Conservation (phyloP, 2,797 vertebrate genomes). For the Atherinosoma microstoma region DNA sequence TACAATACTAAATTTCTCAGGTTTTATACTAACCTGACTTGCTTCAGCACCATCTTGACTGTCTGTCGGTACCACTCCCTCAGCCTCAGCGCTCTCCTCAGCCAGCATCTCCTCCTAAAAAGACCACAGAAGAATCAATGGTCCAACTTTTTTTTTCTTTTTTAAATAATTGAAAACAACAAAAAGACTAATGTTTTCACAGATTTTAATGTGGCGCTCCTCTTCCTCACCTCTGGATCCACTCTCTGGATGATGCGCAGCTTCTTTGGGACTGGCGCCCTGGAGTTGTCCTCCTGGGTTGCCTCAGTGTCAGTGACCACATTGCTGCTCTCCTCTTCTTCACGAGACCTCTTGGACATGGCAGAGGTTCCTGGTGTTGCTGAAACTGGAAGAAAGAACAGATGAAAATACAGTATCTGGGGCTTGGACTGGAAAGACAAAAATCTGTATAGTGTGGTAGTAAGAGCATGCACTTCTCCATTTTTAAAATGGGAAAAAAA, state of each 20-base stretch:
- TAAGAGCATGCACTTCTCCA: not conserved
- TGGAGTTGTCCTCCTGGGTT: constrained; percentile 87
- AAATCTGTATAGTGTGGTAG: not conserved
- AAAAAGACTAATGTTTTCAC: not conserved
- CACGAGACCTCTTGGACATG: constrained; percentile 92
- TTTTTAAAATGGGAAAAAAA: not conserved
- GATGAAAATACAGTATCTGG: not conserved
- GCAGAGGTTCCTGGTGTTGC: constrained; percentile 90
- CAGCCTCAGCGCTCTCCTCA: constrained; percentile 91
- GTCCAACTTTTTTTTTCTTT: not conserved
- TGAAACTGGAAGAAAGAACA: constrained; percentile 83
- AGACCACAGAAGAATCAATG: constrained; percentile 2
- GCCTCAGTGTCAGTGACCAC: constrained; percentile 85
- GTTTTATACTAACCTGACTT: constrained; percentile 84
- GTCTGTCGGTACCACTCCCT: constrained; percentile 88
- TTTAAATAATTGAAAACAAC: not conserved
- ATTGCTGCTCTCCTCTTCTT: constrained; percentile 90
- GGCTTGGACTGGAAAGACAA: not conserved
- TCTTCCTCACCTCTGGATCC: constrained; percentile 87
- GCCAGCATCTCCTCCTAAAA: constrained; percentile 90
- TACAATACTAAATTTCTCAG: not conserved
- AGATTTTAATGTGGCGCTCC: not conserved
- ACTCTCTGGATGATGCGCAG: constrained; percentile 90
- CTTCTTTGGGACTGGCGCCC: constrained; percentile 92
- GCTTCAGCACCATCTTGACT: constrained; percentile 90